Conservation (phyloP, 2,113 vertebrate genomes). For the Nibea coibor region DNA sequence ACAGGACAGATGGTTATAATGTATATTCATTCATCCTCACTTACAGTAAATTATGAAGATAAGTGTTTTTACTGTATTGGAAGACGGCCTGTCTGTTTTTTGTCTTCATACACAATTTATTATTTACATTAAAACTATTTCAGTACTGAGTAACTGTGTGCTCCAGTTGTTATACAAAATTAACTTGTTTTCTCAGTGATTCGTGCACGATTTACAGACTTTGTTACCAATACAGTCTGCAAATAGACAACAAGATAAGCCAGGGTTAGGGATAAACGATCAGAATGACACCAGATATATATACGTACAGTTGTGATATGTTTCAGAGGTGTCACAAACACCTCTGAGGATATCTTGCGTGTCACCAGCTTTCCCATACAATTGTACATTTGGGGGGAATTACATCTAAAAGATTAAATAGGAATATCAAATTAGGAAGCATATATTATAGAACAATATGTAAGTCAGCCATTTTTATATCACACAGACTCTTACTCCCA, state of each 20-base stretch:
- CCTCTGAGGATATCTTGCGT: slow-evolving; percentile 34
- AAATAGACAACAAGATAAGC: slow-evolving; percentile 25
- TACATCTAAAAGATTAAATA: slow-evolving; percentile 75
- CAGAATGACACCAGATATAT: slow-evolving; percentile 25
- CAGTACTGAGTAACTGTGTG: not conserved
- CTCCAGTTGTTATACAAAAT: not conserved
- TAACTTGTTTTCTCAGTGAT: not conserved
- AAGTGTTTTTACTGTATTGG: not conserved
- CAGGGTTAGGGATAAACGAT: not conserved
- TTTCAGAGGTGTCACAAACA: slow-evolving; percentile 49
- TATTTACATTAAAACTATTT: not conserved
- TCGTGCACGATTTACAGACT: not conserved
- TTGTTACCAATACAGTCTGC: not conserved
- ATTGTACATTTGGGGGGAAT: slow-evolving; percentile 62
- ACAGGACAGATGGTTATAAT: not conserved
- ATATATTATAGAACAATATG: slow-evolving; percentile 82
- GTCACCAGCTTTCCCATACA: slow-evolving; percentile 28
- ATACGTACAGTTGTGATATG: slow-evolving; percentile 9
- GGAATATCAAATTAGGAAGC: slow-evolving; percentile 80
- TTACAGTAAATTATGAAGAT: not conserved
- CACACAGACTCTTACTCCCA: slow-evolving; percentile 77
- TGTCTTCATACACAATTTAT: not conserved
- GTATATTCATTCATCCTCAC: not conserved
- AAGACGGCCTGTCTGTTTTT: not conserved
- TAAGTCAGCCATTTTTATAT: slow-evolving; percentile 83